phyloP scores from a whole-genome alignment of 2,113 vertebrate genomes.

The Erinaceus europaeus region DNA sequence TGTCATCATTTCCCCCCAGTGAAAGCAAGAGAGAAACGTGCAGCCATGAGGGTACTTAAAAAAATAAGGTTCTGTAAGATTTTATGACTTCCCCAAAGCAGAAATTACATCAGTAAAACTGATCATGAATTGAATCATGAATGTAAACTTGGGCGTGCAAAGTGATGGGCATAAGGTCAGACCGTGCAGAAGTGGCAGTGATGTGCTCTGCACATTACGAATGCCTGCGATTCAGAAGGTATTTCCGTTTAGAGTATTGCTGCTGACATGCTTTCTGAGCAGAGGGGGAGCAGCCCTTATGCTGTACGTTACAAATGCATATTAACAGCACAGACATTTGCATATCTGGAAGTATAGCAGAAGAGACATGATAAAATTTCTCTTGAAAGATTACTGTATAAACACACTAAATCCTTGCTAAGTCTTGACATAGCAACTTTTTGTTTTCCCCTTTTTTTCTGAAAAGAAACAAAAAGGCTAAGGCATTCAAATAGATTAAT shows the following conservation, averaged over 20 bases:
- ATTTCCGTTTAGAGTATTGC: constrained; percentile 34
- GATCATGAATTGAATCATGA: neutral
- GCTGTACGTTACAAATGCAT: constrained; percentile 41
- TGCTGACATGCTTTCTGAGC: constrained; percentile 56
- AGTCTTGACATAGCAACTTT: constrained; percentile 48
- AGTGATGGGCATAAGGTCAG: neutral
- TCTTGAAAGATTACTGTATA: constrained; percentile 61
- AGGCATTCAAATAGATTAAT: constrained; percentile 21
- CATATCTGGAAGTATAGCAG: constrained; percentile 61
- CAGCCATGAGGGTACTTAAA: constrained; percentile 49
- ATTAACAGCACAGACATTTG: constrained; percentile 64
- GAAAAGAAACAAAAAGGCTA: neutral
- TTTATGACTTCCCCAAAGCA: neutral
- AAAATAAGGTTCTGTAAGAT: constrained; percentile 73
- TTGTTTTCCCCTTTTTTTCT: neutral
- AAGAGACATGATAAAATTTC: constrained; percentile 57
- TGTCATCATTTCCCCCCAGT: neutral
- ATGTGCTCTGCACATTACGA: neutral
- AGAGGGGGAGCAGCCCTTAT: constrained; percentile 42
- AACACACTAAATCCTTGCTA: constrained; percentile 46
- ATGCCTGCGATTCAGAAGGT: constrained; percentile 14
- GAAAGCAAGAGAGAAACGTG: neutral
- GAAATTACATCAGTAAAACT: neutral
- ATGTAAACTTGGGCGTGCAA: neutral
- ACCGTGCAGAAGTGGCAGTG: neutral